Percentiles rank a stretch among this genome's conserved stretches.
Evolutionary conservation across 1,140 invertebrate species (phyloP).

Genomic region (Calosoma granatense): DNA sequence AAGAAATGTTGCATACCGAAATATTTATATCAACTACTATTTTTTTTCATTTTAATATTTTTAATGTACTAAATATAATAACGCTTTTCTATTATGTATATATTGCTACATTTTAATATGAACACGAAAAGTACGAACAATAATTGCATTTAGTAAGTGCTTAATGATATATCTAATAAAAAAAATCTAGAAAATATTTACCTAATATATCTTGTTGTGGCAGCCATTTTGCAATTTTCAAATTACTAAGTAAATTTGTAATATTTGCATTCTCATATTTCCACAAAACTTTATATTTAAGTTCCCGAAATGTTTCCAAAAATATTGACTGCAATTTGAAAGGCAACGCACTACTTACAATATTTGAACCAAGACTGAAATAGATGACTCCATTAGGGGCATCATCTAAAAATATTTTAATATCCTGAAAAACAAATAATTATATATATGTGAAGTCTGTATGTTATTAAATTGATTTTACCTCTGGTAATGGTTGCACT

Average conservation of each 20-base stretch:
- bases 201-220: conserved; percentile 60
- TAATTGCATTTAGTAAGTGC: too few species aligned
- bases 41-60: too few species aligned
- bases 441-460: not conserved
- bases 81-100: too few species aligned
- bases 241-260: conserved; percentile 47
- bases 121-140: too few species aligned
- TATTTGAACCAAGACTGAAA: conserved; percentile 46
- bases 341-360: conserved; percentile 42
- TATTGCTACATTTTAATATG: too few species aligned
- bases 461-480: too few species aligned
- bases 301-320: conserved; percentile 36
- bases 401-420: conserved; percentile 34
- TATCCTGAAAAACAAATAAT: conserved; percentile 26
- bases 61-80: too few species aligned
- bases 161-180: too few species aligned
- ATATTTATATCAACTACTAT: too few species aligned
- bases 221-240: conserved; percentile 52
- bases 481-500: conserved; percentile 29
- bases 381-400: conserved; percentile 45
- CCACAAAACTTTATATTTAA: conserved; percentile 44
- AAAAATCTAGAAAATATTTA: too few species aligned
- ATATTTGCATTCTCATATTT: conserved; percentile 46
- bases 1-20: too few species aligned
- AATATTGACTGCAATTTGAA: conserved; percentile 36